Base-by-base conservation (phyloP, 2,113 vertebrate genomes). In the Chrysemys picta region DNA sequence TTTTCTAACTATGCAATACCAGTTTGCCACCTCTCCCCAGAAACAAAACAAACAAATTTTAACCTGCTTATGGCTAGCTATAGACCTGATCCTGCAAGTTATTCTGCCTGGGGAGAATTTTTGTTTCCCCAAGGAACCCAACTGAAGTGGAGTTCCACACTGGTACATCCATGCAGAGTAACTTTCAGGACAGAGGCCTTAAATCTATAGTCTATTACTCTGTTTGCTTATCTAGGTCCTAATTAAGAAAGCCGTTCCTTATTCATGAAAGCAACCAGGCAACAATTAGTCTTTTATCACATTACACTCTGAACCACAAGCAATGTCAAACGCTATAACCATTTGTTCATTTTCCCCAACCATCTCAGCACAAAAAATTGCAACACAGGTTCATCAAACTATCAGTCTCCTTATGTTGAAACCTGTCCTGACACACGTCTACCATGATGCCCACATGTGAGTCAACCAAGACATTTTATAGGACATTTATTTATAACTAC, bases 231-330 rank as follows among this genome's bases (percentile, higher is more conserved):
- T 89, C 27, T 62, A 93, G 84, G 86, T 69, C 89, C 94, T 82
- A 91, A 93, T 95, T 94, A 95, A 93, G 84, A 16, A 79, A 65
- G 42, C 42, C 91, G 59, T 76, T 80, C 81, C 88, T 97, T 91
- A 96, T 97, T 96, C 95, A 97, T 94, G 89, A 90, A 97, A 96
- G 86, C 84, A 85, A 94, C 80, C 89, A 96, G 90, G 82, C 94
- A 95, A 96, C 91, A 93, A 91, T 96, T 97, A 91, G 89, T 96
- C 93, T 65, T 35, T 94, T 94, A 97, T 97, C 93, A 95, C 97
- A 85, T 96, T 86, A 96, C 95, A 96, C 96, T 94, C 96, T 97
- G 96, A 97, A 91, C 93, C 94, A 76, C 5, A 25, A 76, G 72
- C 10, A 97, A 94, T 96, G 95, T 95, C 93, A 82, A 84, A 90